These are phyloP conservation scores for Rotaria socialis DNA, from an alignment of 2,888 invertebrate genomes.

Conservation along the genomic window DNA sequence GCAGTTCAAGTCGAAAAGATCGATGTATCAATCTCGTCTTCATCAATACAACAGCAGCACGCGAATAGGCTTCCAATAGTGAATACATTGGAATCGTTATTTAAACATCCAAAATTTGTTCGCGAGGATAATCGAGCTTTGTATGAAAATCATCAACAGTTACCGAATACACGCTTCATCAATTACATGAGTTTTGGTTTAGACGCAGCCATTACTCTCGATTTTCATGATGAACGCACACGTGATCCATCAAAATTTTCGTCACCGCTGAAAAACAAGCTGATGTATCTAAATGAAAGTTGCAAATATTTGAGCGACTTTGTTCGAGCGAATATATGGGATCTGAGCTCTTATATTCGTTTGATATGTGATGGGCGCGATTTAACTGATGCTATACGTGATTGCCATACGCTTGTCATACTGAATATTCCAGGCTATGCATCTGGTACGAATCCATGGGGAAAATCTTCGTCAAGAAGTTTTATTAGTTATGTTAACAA, in stretches of 20 bases:
- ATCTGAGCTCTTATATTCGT: constrained; percentile 43
- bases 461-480: neutral
- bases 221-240: constrained; percentile 89
- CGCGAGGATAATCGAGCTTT: neutral
- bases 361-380: constrained; percentile 39
- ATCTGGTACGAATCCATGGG: constrained; percentile 45
- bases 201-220: constrained; percentile 93
- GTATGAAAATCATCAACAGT: neutral
- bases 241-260: constrained; percentile 77
- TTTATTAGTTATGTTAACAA: neutral
- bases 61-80: constrained; percentile 48
- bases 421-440: constrained; percentile 35
- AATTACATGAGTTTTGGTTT: constrained; percentile 97
- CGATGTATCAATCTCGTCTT: constrained; percentile 38
- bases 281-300: constrained; percentile 54
- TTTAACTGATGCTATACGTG: constrained; percentile 27
- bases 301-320: neutral
- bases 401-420: constrained; percentile 37
- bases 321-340: neutral
- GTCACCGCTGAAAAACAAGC: constrained; percentile 81
- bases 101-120: constrained; percentile 55
- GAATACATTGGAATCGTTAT: constrained; percentile 48
- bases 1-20: neutral
- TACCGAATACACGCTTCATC: neutral
- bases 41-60: neutral